Evolutionary conservation across 2,888 invertebrate species (phyloP), one percentile per base, ranked within the genome.

Genomic region (Tachystola acroxantha): DNA sequence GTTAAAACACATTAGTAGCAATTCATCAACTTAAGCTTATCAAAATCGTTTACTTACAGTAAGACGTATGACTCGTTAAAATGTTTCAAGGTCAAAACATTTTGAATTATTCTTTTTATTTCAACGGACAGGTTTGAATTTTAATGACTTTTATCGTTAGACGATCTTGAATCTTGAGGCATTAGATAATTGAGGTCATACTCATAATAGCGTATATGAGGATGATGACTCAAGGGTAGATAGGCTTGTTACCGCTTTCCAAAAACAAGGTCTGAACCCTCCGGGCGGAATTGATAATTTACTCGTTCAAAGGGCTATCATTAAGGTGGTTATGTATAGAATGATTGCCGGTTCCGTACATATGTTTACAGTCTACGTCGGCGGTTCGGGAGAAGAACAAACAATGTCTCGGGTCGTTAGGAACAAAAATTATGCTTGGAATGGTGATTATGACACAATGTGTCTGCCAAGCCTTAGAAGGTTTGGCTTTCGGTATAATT

Each of bases 231-330:
- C 53, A 59, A 55, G 59, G 46, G 58, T 64, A 65, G 67, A 71
- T 68, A 65, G 66, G 67, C 70, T 84, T 71, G 81, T 81, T 79
- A 77, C 68, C 53, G 64, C 72, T 76, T 74, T 75, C 73, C 70
- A 71, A 35, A 34, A 35, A 35, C 29, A 29, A 22, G 29, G 62
- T 62, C 57, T 54, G 62, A 61, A 64, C 77, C 84, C 84, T 79
- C 57, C 69, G 74, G 81, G 84, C 81, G 66, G 80, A 78, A 84
- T 84, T 85, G 86, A 85, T 85, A 86, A 86, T 86, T 85, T 85
- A 81, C 84, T 78, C 64, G 72, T 81, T 77, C 70, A 66, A 70
- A 84, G 78, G 78, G 77, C 81, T 84, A 84, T 86, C 72, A 86
- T 86, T 85, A 86, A 71, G 73, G 65, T 58, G 62, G 72, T 71